Evolutionary conservation across 1,140 invertebrate genomes (phyloP).

Genomic region (Periplaneta americana): DNA sequence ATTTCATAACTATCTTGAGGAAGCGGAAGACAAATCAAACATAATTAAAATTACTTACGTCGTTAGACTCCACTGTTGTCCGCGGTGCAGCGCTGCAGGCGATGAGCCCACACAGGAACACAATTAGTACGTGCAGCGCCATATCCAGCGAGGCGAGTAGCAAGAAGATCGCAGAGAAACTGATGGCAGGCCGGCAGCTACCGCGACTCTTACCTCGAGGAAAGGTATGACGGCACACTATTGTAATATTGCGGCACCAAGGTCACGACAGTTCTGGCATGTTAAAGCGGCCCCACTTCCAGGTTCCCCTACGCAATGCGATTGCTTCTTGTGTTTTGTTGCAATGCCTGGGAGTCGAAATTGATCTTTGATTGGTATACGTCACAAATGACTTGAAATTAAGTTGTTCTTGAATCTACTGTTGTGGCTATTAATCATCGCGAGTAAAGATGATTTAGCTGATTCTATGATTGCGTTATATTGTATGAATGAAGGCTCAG

Average conservation of each 20-base stretch:
- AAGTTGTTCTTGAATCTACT: no score
- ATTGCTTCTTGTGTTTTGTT: background rate
- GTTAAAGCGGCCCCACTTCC: background rate
- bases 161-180: background rate
- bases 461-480: no score
- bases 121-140: background rate
- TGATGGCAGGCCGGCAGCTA: background rate
- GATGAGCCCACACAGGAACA: background rate
- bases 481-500: no score
- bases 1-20: no score
- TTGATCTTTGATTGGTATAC: no score
- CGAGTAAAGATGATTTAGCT: no score
- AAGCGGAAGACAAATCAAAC: no score
- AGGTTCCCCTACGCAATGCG: background rate
- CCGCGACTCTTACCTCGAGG: background rate
- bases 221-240: background rate
- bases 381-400: no score
- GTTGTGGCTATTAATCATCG: no score
- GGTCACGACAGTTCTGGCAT: background rate
- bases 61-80: background rate
- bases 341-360: no score
- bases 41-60: background rate
- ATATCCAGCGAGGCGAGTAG: background rate
- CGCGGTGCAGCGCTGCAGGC: background rate
- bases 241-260: background rate